A percentile compares a stretch with the other conserved stretches of the same genome.
phyloP scores from a whole-genome alignment of 1,140 invertebrate genomes.

The Drosophila carrolli region DNA sequence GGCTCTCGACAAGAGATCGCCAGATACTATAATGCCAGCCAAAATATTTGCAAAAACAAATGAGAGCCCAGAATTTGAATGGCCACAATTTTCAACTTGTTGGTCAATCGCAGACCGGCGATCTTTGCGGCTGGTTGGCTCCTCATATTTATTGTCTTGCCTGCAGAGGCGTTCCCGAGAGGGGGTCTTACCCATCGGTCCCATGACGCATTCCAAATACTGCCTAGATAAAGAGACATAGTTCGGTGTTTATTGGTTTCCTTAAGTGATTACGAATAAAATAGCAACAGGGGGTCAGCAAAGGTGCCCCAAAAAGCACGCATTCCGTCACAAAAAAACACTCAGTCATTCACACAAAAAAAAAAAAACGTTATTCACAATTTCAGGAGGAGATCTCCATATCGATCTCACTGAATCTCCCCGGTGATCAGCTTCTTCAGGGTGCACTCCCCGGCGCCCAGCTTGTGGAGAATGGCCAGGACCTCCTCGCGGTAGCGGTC shows the following conservation, averaged over 20 bases:
- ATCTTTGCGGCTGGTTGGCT: slow-evolving; percentile 39
- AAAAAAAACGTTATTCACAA: slow-evolving; percentile 4
- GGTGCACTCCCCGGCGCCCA: slow-evolving; percentile 84
- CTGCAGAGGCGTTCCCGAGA: neutral
- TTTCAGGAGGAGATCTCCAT: neutral
- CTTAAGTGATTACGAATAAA: slow-evolving; percentile 51
- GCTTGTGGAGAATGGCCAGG: slow-evolving; percentile 80
- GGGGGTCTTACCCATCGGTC: neutral
- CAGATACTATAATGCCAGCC: slow-evolving; percentile 10
- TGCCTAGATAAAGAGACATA: neutral
- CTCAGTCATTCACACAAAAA: slow-evolving; percentile 12
- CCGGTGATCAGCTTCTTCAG: slow-evolving; percentile 84
- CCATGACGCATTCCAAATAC: too few relatives aligned
- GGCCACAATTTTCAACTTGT: slow-evolving; percentile 44
- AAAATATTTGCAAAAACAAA: slow-evolving; percentile 8
- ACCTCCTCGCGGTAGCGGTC: slow-evolving; percentile 84
- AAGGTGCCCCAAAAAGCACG: neutral
- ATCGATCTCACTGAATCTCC: slow-evolving; percentile 59
- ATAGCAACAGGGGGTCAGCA: slow-evolving; percentile 21
- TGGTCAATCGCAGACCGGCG: slow-evolving; percentile 28
- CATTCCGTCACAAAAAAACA: slow-evolving; percentile 18
- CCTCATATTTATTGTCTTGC: neutral
- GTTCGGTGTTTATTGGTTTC: slow-evolving; percentile 48
- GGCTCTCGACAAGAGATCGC: slow-evolving; percentile 13
- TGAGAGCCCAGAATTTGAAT: slow-evolving; percentile 1